Evolutionary conservation across 2,888 invertebrate genomes (phyloP).

Genomic region (Nysson spinosus): DNA sequence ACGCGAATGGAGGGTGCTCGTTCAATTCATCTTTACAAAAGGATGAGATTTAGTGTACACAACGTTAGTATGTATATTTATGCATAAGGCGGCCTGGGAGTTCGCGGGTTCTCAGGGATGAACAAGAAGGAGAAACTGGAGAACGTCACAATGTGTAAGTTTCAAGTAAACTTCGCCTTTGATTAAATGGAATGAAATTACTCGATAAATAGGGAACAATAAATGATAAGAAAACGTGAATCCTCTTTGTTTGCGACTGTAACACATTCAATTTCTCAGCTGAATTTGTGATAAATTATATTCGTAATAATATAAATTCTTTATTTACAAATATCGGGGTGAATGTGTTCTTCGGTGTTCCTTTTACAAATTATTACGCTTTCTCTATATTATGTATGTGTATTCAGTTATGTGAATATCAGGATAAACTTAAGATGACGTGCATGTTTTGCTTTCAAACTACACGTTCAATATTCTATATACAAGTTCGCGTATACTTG

Average conservation of each 20-base stretch:
- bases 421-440: background rate
- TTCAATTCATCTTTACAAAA: constrained; percentile 47
- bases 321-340: too few species aligned
- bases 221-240: background rate
- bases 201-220: constrained; percentile 2
- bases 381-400: too few species aligned
- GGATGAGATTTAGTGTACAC: constrained; percentile 58
- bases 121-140: background rate
- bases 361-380: too few species aligned
- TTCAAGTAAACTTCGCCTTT: constrained; percentile 14
- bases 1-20: constrained; percentile 19
- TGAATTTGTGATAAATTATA: too few species aligned
- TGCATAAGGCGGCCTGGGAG: constrained; percentile 42
- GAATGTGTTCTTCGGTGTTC: too few species aligned
- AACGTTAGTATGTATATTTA: constrained; percentile 62
- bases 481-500: constrained; percentile 4
- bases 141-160: constrained; percentile 11
- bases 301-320: too few species aligned
- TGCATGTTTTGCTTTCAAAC: background rate
- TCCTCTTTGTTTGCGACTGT: background rate
- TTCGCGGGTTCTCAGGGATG: constrained; percentile 29
- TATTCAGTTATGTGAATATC: too few species aligned
- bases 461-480: background rate
- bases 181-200: constrained; percentile 21
- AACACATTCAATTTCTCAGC: background rate